Conservation (phyloP, 2,888 invertebrate genomes). For the Nemotelus pantherinus region DNA sequence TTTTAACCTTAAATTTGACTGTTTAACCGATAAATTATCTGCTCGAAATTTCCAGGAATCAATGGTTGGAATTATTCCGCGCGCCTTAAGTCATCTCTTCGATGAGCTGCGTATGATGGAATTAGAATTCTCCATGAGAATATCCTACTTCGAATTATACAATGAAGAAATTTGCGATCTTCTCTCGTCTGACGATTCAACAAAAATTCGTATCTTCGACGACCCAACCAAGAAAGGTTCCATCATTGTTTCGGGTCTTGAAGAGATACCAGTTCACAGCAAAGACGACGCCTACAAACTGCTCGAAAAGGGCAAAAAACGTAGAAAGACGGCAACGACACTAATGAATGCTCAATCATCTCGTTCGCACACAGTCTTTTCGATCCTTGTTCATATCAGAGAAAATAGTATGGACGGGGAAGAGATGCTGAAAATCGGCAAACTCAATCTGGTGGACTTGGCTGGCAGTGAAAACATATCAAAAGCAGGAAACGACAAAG, state of each 20-base stretch:
- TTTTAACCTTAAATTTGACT: background rate
- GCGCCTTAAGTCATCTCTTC: constrained; percentile 90
- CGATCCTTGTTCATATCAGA: constrained; percentile 91
- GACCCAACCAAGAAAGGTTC: constrained; percentile 85
- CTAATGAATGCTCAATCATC: constrained; percentile 95
- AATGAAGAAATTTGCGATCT: constrained; percentile 97
- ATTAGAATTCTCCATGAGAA: constrained; percentile 88
- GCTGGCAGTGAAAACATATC: constrained; percentile 98
- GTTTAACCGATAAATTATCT: no score
- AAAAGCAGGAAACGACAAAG: constrained; percentile 93
- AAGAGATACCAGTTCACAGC: constrained; percentile 89
- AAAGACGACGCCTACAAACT: constrained; percentile 90
- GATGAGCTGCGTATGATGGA: constrained; percentile 81
- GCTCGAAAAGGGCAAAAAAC: constrained; percentile 85
- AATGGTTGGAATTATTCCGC: constrained; percentile 89
- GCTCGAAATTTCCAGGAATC: constrained; percentile 73
- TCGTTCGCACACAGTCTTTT: constrained; percentile 96
- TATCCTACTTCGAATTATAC: constrained; percentile 94
- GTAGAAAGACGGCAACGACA: constrained; percentile 90
- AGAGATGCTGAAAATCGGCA: constrained; percentile 92
- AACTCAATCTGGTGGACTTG: constrained; percentile 96
- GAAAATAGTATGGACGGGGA: constrained; percentile 90
- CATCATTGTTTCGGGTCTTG: constrained; percentile 89
- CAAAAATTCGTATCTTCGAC: constrained; percentile 80
- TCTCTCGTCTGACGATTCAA: constrained; percentile 78